Base-by-base conservation (phyloP, 1,140 invertebrate species). In the Orius insidiosus region DNA sequence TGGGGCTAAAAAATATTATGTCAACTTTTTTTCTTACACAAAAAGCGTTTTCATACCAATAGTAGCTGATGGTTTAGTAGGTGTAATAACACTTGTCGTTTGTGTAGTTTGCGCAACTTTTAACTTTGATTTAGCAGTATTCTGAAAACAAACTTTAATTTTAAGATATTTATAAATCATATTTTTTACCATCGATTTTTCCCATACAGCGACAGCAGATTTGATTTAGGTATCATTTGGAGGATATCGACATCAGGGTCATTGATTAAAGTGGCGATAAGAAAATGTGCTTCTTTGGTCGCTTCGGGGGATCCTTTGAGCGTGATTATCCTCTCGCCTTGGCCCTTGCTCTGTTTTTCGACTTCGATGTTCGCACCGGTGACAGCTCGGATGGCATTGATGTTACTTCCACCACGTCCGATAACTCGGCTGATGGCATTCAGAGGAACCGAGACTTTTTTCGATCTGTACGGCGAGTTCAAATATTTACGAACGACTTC, bases 341-440 rank as follows among this genome's bases (percentile, higher is more conserved):
- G 85, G 8, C 84, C 85, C 69, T 94, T 94, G 58, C 78, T 80
- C 65, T 93, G 87, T 60, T 96, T 97, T 61, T 98, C 93, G 1
- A 98, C 87, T 66, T 98, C 93, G 58, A 97, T 96, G 59, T 95
- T 87, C 3, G 93, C 93, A 42, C 89, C 88, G 10, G 90, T 95
- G 15, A 86, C 81, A 49, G 84, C 81, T 50, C 93, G 69, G 57
- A 98, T 96, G 5, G 90, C 85, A 68, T 96, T 97, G 53, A 98
- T 96, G 66, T 96, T 95, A 63, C 82, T 89, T 14, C 92, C 93
- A 13, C 84, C 90, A 56, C 92, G 76, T 1, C 93, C 93, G 59
- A 97, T 96, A 1, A 96, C 90, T 49, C 90, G 71, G 54, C 88
- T 93, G 40, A 96, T 96, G 36, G 90, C 90, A 63, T 85, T 84